These are phyloP conservation scores for Setophaga petechia DNA, from an alignment of 2,113 vertebrate genomes.

Conservation along the genomic window DNA sequence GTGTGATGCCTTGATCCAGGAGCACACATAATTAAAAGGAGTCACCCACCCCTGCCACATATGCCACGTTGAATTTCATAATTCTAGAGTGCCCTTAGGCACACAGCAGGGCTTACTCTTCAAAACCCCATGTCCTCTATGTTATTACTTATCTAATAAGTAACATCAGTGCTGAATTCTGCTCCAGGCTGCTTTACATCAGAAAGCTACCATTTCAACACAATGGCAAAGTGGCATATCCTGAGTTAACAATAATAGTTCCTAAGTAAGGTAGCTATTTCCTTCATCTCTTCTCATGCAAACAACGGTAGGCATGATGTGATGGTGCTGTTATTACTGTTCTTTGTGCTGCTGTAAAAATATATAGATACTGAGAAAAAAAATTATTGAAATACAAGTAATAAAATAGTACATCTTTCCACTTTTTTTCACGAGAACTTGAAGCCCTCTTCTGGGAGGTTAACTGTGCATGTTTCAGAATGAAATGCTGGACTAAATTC, in stretches of 20 bases:
- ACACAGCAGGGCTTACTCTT: slow-evolving; percentile 32
- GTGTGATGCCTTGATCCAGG: slow-evolving; percentile 22
- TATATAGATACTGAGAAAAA: not conserved
- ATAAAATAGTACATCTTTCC: not conserved
- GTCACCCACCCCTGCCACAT: slow-evolving; percentile 8
- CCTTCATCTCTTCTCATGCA: not conserved
- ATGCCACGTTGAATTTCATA: slow-evolving; percentile 43
- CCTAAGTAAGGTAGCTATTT: not conserved
- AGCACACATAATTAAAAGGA: slow-evolving; percentile 59
- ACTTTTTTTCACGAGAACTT: not conserved
- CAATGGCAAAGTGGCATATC: not conserved
- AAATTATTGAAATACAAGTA: not conserved
- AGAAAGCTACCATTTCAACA: not conserved
- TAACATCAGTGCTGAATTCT: slow-evolving; percentile 13
- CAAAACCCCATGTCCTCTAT: not conserved
- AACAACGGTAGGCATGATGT: not conserved
- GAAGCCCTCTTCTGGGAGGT: not conserved
- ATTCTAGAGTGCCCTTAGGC: slow-evolving; percentile 29
- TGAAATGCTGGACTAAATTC: not conserved
- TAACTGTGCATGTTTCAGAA: not conserved
- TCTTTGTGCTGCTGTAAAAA: not conserved
- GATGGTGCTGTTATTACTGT: not conserved
- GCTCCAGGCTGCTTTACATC: slow-evolving; percentile 31
- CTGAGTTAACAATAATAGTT: not conserved
- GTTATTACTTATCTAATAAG: slow-evolving; percentile 55